These are phyloP conservation scores for Acromyrmex heyeri DNA, from an alignment of 1,140 invertebrate species.

Conservation along the genomic window DNA sequence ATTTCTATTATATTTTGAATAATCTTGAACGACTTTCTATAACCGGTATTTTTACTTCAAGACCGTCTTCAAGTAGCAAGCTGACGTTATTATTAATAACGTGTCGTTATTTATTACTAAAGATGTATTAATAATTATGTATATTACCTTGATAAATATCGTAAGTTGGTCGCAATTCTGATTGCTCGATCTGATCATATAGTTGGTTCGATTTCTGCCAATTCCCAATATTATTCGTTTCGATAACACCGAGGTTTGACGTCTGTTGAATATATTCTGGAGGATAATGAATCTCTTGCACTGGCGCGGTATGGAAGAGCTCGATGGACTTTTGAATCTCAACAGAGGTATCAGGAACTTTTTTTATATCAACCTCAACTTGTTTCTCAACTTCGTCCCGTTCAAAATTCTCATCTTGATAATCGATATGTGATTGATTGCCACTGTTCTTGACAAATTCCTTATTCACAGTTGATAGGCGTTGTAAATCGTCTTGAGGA, in stretches of 20 bases:
- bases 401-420: conserved; percentile 68
- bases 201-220: conserved; percentile 13
- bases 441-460: conserved; percentile 10
- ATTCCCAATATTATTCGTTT: conserved; percentile 52
- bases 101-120: too few species aligned
- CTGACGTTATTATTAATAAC: too few species aligned
- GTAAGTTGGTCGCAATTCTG: conserved; percentile 16
- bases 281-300: conserved; percentile 83
- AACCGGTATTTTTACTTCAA: too few species aligned
- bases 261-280: conserved; percentile 71
- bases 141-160: conserved; percentile 42
- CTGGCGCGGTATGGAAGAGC: conserved; percentile 80
- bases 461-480: neutral
- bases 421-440: conserved; percentile 68
- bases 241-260: conserved; percentile 31
- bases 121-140: too few species aligned
- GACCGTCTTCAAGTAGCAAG: too few species aligned
- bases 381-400: conserved; percentile 44
- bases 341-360: conserved; percentile 61
- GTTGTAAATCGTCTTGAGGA: conserved; percentile 20
- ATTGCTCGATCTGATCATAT: conserved; percentile 19
- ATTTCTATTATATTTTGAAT: neutral
- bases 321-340: conserved; percentile 85
- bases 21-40: too few species aligned
- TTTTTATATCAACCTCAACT: conserved; percentile 31